Base-by-base conservation (phyloP, 2,113 vertebrate genomes). In the Cisticola juncidis region DNA sequence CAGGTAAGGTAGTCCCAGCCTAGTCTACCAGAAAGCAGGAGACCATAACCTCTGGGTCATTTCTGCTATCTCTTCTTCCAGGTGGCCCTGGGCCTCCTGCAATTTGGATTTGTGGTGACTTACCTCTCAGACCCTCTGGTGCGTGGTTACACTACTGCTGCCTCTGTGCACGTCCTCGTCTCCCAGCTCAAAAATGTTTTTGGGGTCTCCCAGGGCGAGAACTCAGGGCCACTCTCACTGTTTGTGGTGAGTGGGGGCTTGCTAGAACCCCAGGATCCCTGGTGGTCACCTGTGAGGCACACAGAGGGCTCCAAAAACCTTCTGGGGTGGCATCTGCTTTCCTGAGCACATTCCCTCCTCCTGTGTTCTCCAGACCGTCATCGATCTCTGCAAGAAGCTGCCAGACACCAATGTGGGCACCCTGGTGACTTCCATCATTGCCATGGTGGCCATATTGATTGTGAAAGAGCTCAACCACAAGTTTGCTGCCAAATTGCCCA, bases 71-170 rank as follows among this genome's bases (percentile, higher is more conserved):
- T 91, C 11, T 53, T 28, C 92, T 82, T 81, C 33, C 76, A 99
- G 99, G 97, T 99, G 60, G 90, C 98, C 22, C 96, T 99, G 31
- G 99, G 99, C 21, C 66, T 99, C 84, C 97, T 99, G 71, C 98
- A 98, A 87, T 99, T 99, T 5, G 99, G 99, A 38, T 99, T 99
- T 1, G 98, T 99, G 92, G 99, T 99, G 93, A 99, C 98, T 36
- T 99, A 99, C 92, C 98, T 99, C 71, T 99, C 99, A 0, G 99
- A 99, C 64, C 99, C 99, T 0, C 97, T 99, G 90, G 99, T 99
- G 45, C 98, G 99, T 15, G 98, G 98, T 64, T 99, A 99, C 85
- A 99, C 99, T 68, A 99, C 99, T 0, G 99, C 98, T 6, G 98
- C 99, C 1, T 98, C 99, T 2, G 97, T 99, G 86, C 99, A 99